Evolutionary conservation across 2,797 vertebrate genomes (phyloP).

Genomic region (Eulemur albifrons): DNA sequence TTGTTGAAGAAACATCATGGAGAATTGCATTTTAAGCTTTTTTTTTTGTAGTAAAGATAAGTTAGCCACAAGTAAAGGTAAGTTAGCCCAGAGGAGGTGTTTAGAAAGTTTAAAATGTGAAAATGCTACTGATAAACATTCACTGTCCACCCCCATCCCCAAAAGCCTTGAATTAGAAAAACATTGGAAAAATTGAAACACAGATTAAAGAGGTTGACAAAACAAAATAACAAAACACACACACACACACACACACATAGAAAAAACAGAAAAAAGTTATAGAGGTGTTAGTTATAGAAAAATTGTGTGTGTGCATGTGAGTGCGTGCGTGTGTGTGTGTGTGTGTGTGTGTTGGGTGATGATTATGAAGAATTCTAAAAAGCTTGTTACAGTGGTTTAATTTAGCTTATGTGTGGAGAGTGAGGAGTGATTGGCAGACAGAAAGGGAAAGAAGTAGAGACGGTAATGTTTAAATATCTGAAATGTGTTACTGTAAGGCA

Average conservation of each 20-base stretch:
- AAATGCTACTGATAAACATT: neutral
- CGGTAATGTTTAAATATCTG: neutral
- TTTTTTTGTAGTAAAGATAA: neutral
- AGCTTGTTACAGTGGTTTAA: neutral
- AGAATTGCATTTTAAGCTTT: neutral
- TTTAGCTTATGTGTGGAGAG: neutral
- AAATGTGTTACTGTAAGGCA: neutral
- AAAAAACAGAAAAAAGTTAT: neutral
- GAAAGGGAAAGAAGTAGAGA: neutral
- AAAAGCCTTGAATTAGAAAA: neutral
- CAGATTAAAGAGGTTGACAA: neutral
- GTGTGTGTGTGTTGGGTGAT: accelerated
- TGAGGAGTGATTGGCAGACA: neutral
- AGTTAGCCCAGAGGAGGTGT: neutral
- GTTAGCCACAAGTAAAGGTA: neutral
- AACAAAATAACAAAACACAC: neutral
- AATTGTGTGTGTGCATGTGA: neutral
- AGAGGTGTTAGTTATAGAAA: neutral
- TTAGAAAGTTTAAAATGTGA: neutral
- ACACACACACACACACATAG: neutral
- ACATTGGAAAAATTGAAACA: neutral
- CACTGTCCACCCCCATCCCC: neutral
- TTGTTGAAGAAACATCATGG: neutral
- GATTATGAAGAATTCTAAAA: neutral
- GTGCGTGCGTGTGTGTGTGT: accelerated